phyloP scores from a whole-genome alignment of 2,888 invertebrate genomes.

The Drosophila pseudotakahashii region DNA sequence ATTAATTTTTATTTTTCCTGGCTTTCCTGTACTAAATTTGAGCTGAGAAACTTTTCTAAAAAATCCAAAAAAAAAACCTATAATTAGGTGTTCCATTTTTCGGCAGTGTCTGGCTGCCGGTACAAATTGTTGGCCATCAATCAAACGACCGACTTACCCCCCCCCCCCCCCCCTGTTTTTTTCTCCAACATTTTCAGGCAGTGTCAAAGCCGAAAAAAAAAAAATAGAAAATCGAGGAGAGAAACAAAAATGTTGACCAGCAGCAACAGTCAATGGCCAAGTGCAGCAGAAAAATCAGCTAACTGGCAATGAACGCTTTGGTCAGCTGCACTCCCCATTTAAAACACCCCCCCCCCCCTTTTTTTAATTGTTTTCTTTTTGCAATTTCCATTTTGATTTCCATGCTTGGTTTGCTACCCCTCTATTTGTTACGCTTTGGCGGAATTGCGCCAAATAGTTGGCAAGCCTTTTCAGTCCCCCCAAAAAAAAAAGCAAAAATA shows the following conservation, averaged over 20 bases:
- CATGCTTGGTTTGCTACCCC: constrained; percentile 56
- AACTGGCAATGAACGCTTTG: constrained; percentile 66
- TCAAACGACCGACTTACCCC: constrained; percentile 12
- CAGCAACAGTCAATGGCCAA: constrained; percentile 45
- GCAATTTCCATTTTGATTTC: constrained; percentile 73
- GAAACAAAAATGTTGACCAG: constrained; percentile 6
- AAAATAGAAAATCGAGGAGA: too few species aligned
- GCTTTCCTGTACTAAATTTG: neutral
- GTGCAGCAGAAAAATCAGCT: constrained; percentile 36
- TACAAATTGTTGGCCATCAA: constrained; percentile 39
- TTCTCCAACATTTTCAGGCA: constrained; percentile 24
- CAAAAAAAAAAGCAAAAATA: neutral
- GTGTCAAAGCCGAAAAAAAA: constrained; percentile 69
- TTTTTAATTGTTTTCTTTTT: constrained; percentile 60
- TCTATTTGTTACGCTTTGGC: constrained; percentile 69
- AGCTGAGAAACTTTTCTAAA: neutral
- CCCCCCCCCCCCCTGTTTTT: neutral
- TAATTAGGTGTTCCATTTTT: constrained; percentile 9
- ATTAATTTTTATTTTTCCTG: too few species aligned
- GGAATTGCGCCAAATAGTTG: constrained; percentile 79
- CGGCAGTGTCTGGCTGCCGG: constrained; percentile 6
- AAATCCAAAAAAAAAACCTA: neutral
- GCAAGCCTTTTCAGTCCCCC: constrained; percentile 55
- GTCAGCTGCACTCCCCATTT: constrained; percentile 63
- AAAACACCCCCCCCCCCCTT: neutral